phyloP scores from a whole-genome alignment of 2,888 invertebrate species.

The Cecidostiba fungosa region DNA sequence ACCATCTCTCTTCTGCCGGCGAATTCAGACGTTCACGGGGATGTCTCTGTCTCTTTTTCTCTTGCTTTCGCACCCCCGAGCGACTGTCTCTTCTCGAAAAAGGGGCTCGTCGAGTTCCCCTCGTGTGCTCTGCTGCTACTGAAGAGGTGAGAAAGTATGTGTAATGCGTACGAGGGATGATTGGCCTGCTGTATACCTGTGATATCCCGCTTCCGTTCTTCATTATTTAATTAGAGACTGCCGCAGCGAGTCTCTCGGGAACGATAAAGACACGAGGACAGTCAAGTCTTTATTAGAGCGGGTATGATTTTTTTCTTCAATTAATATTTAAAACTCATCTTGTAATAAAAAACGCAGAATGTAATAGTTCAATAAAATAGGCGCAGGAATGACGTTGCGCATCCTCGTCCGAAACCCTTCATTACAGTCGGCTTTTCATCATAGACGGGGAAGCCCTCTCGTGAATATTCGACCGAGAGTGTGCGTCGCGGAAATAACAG shows the following conservation, averaged over 20 bases:
- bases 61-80: neutral
- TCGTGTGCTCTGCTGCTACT: neutral
- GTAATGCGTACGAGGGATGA: slow-evolving; percentile 26
- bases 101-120: neutral
- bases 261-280: neutral
- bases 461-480: slow-evolving; percentile 28
- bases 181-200: slow-evolving; percentile 30
- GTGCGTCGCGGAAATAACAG: slow-evolving; percentile 44
- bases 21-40: slow-evolving; percentile 52
- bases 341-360: neutral
- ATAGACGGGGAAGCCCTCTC: slow-evolving; percentile 19
- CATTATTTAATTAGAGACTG: slow-evolving; percentile 33
- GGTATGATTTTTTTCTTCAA: too few relatives aligned
- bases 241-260: neutral
- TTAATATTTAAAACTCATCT: neutral
- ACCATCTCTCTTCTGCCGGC: neutral
- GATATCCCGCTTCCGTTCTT: neutral
- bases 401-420: neutral
- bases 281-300: slow-evolving; percentile 26
- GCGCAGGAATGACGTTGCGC: neutral
- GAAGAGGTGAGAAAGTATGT: slow-evolving; percentile 40
- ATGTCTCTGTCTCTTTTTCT: slow-evolving; percentile 19
- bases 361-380: neutral
- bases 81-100: slow-evolving; percentile 13
- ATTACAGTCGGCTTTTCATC: neutral